Evolutionary conservation across 2,888 invertebrate species (phyloP), one percentile per base, ranked within the genome.

Genomic region (Drosophila cognata): DNA sequence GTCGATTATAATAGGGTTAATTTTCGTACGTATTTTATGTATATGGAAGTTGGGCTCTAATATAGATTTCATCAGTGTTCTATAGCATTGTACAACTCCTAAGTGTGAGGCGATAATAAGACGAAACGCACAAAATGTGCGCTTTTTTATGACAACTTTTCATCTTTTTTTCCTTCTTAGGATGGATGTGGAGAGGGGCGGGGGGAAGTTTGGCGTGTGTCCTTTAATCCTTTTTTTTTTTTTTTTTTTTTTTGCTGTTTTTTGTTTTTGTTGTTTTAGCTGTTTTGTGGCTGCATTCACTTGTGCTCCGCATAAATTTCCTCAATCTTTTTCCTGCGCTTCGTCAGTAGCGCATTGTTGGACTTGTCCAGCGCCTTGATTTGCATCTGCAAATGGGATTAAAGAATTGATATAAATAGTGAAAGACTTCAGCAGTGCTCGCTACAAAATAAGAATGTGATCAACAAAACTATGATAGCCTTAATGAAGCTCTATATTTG

Each of bases 321-420:
- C 63, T 92, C 93, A 62, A 92, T 88, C 71, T 93, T 92, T 92
- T 95, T 95, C 85, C 96, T 94, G 80, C 98, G 95, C 93, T 98
- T 99, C 92, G 97, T 97, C 43, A 99, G 94, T 64, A 99, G 94
- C 0, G 98, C 96, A 93, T 99, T 99, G 92, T 98, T 99, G 69
- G 98, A 97, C 89, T 97, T 96, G 83, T 98, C 97, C 86, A 99
- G 94, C 8, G 97, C 96, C 93, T 99, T 99, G 74, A 99, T 97
- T 94, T 97, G 97, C 71, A 98, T 96, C 95, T 96, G 95, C 38
- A 65, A 38, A 11, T 7, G 7, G 16, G 25, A 31, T 46, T 48
- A 10, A 18, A 0, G 7, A 43, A 25, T 33, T 36, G 46, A 41
- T 56, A 41, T 25, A 58, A 25, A 25, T 10, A 16, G 28, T 16